Conservation (phyloP, 2,888 invertebrate species). For the Crematogaster levior region DNA sequence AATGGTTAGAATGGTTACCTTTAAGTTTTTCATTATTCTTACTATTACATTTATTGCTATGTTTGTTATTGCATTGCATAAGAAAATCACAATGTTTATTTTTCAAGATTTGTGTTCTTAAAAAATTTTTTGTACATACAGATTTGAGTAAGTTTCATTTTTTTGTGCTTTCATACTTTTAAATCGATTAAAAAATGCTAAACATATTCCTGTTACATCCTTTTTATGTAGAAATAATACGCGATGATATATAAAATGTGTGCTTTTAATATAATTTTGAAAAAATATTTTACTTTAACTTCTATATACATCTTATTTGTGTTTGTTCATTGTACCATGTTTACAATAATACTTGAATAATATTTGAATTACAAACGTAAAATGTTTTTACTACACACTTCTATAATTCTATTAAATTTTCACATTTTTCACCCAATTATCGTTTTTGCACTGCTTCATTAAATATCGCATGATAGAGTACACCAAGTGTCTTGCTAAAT, state of each 20-base stretch:
- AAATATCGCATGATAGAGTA: slow-evolving; percentile 34
- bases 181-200: background rate
- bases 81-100: background rate
- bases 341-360: background rate
- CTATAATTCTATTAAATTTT: slow-evolving; percentile 25
- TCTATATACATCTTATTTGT: background rate
- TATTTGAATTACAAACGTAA: background rate
- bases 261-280: slow-evolving; percentile 5
- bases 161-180: background rate
- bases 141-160: background rate
- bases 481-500: slow-evolving; percentile 25
- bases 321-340: background rate
- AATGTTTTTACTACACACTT: background rate
- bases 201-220: background rate
- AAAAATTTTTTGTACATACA: background rate
- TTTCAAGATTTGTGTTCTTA: background rate
- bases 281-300: background rate
- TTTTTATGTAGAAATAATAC: background rate
- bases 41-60: background rate
- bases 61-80: background rate
- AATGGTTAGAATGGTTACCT: background rate
- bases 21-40: slow-evolving; percentile 8
- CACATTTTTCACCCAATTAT: slow-evolving; percentile 5
- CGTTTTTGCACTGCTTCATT: slow-evolving; percentile 39
- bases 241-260: background rate